These are phyloP conservation scores for Hermatobates lingyangjiaoensis DNA, from an alignment of 1,140 invertebrate species.

Conservation along the genomic window DNA sequence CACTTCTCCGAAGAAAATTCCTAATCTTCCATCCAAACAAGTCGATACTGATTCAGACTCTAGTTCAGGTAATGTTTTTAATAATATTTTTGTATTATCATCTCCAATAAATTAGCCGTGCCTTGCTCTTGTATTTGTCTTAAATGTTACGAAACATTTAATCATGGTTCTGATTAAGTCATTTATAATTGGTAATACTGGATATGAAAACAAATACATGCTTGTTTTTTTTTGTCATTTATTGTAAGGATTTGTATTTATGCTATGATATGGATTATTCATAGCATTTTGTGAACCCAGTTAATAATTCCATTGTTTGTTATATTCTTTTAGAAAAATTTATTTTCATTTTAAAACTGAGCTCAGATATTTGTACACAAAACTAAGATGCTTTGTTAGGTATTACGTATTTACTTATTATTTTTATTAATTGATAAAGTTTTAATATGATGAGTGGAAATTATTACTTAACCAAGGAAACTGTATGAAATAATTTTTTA, in stretches of 20 bases:
- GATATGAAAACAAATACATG: no score
- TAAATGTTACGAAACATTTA: background rate
- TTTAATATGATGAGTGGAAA: background rate
- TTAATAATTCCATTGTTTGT: no score
- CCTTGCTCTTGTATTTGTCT: background rate
- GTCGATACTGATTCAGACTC: slow-evolving; percentile 4
- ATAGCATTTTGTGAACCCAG: no score
- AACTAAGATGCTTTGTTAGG: background rate
- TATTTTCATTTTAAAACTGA: background rate
- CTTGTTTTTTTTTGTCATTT: no score
- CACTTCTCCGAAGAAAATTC: slow-evolving; percentile 1
- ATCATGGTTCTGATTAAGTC: no score
- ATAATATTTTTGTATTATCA: no score
- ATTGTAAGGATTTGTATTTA: no score
- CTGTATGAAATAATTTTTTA: background rate
- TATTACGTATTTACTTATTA: background rate
- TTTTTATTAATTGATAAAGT: no score
- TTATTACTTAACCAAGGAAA: background rate
- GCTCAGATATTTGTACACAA: background rate
- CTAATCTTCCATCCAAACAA: background rate
- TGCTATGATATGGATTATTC: no score
- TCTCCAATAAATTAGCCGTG: no score
- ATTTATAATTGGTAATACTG: no score
- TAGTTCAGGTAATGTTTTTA: slow-evolving; percentile 8
- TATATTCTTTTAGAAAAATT: no score